Evolutionary conservation across 1,140 invertebrate species (phyloP).

Genomic region (Drosophila watanabei): DNA sequence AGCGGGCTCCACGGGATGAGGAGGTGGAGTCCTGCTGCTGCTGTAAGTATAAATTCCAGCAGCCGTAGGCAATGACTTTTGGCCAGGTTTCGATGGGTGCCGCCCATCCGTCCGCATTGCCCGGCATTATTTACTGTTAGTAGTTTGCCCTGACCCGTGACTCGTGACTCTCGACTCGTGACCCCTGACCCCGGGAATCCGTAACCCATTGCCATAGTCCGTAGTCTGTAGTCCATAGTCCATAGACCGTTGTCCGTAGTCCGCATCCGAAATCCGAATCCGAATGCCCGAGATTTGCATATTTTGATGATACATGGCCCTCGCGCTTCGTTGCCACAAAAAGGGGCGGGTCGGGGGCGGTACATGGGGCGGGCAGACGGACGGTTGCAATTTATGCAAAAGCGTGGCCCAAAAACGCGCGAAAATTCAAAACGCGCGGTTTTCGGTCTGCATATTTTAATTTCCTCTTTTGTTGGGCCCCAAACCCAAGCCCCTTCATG

Average conservation of each 20-base stretch:
- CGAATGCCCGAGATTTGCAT: slow-evolving; percentile 67
- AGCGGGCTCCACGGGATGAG: background rate
- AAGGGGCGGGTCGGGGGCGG: background rate
- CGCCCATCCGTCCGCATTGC: slow-evolving; percentile 3
- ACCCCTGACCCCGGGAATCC: background rate
- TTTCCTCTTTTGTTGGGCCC: slow-evolving; percentile 75
- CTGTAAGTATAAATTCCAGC: slow-evolving; percentile 62
- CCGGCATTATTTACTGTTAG: slow-evolving; percentile 70
- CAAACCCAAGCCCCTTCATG: background rate
- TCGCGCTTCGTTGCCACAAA: slow-evolving; percentile 21
- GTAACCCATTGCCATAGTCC: slow-evolving; percentile 1
- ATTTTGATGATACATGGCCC: slow-evolving; percentile 80
- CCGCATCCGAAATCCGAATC: slow-evolving; percentile 26
- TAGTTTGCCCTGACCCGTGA: slow-evolving; percentile 32
- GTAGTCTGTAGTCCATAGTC: no score
- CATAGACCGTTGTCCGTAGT: background rate
- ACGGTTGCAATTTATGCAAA: slow-evolving; percentile 71
- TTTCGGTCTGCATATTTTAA: slow-evolving; percentile 81
- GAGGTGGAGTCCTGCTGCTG: background rate
- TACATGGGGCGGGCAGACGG: background rate
- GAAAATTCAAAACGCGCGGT: slow-evolving; percentile 83
- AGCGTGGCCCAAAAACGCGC: slow-evolving; percentile 71
- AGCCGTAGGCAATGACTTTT: slow-evolving; percentile 63
- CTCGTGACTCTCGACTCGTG: background rate
- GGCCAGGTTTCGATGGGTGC: slow-evolving; percentile 14